These are phyloP conservation scores for Isotomurus palustris DNA, from an alignment of 2,888 invertebrate genomes.

Conservation along the genomic window DNA sequence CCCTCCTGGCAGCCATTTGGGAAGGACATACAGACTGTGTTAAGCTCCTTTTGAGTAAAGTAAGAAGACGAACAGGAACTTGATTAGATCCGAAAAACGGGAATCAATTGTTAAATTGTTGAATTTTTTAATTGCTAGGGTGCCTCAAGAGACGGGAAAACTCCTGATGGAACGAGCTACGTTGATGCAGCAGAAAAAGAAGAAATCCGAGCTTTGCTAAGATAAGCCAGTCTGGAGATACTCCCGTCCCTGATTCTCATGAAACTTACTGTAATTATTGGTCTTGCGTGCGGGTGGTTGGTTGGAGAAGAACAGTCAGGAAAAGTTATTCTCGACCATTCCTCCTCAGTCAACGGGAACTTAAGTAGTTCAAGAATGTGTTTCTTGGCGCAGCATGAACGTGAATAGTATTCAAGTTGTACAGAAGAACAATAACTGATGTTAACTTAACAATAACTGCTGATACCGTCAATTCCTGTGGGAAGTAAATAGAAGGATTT, in stretches of 20 bases:
- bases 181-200: constrained; percentile 84
- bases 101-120: constrained; percentile 23
- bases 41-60: constrained; percentile 76
- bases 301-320: no score
- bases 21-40: constrained; percentile 93
- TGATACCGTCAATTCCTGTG: no score
- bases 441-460: no score
- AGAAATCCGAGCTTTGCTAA: constrained; percentile 76
- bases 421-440: no score
- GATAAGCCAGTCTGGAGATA: constrained; percentile 38
- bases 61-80: constrained; percentile 51
- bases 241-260: not conserved
- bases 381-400: no score
- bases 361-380: no score
- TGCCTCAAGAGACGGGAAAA: constrained; percentile 71
- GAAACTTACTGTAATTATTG: not conserved
- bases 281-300: not conserved
- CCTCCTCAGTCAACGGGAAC: no score
- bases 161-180: constrained; percentile 84
- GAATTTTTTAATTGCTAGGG: no score
- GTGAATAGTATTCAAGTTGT: no score
- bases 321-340: no score
- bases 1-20: constrained; percentile 91
- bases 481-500: no score
- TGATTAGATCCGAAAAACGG: not conserved